A percentile compares a stretch with the other conserved stretches of the same genome.
Evolutionary conservation across 2,888 invertebrate genomes (phyloP).

Genomic region (Alcis repandata): DNA sequence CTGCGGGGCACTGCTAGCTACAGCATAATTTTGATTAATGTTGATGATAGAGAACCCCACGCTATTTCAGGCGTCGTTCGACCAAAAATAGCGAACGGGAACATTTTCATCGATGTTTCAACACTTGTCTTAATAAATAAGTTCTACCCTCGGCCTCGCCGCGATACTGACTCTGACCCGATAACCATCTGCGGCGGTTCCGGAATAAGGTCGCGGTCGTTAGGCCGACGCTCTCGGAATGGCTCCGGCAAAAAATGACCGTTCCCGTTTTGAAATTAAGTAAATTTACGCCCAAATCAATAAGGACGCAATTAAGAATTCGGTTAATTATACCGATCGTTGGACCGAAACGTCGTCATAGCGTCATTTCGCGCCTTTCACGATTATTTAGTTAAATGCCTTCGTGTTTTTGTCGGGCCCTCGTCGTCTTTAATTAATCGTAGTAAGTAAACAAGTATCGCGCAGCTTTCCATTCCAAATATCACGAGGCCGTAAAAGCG

Average conservation of each 20-base stretch:
- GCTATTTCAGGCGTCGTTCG: background rate
- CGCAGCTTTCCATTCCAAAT: constrained; percentile 37
- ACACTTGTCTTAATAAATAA: constrained; percentile 21
- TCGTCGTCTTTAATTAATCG: constrained; percentile 37
- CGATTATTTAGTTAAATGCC: constrained; percentile 37
- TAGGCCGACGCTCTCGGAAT: constrained; percentile 37
- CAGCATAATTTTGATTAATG: constrained; percentile 9
- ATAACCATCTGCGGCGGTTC: constrained; percentile 40
- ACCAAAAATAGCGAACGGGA: background rate
- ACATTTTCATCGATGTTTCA: constrained; percentile 3
- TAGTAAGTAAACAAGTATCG: constrained; percentile 28
- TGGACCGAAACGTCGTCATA: constrained; percentile 52
- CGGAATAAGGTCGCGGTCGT: constrained; percentile 41
- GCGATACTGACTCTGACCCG: constrained; percentile 36
- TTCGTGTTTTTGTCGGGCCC: constrained; percentile 31
- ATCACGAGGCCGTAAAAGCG: constrained; percentile 30
- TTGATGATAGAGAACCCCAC: constrained; percentile 6
- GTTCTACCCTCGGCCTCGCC: constrained; percentile 21
- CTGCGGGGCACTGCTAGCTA: background rate
- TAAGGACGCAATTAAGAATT: constrained; percentile 63
- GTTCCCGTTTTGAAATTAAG: constrained; percentile 52
- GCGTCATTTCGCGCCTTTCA: constrained; percentile 45
- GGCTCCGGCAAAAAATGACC: constrained; percentile 49
- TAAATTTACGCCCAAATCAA: constrained; percentile 57
- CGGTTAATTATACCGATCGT: constrained; percentile 61